Percentiles rank a stretch among this genome's conserved stretches.
phyloP scores from a whole-genome alignment of 1,140 invertebrate genomes.

The Orius laevigatus region DNA sequence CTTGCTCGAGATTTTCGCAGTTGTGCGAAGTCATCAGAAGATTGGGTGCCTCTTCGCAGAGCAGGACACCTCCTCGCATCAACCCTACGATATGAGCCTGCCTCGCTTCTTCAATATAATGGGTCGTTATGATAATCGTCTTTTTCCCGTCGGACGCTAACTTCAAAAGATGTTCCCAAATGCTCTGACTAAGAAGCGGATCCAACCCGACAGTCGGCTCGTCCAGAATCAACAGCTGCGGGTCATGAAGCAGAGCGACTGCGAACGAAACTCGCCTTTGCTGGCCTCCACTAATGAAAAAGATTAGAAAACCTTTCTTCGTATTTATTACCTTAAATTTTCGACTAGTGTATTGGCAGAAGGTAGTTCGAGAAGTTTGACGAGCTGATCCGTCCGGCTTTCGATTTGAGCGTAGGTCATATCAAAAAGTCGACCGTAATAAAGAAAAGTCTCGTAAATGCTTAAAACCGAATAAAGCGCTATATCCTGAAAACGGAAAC shows the following conservation, averaged over 20 bases:
- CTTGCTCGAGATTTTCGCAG: constrained; percentile 51
- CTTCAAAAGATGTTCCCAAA: constrained; percentile 41
- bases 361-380: constrained; percentile 56
- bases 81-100: constrained; percentile 50
- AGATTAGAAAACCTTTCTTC: too few species aligned
- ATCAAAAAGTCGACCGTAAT: constrained; percentile 76
- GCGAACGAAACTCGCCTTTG: constrained; percentile 84
- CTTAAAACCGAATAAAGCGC: constrained; percentile 75
- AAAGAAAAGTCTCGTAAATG: constrained; percentile 66
- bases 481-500: constrained; percentile 59
- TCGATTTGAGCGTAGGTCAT: constrained; percentile 47
- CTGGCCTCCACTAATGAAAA: constrained; percentile 72
- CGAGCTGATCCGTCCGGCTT: constrained; percentile 48
- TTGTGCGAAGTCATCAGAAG: constrained; percentile 43
- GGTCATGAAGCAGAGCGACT: constrained; percentile 81
- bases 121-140: constrained; percentile 46
- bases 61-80: constrained; percentile 65
- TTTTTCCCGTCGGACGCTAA: constrained; percentile 31
- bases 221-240: constrained; percentile 81
- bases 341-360: constrained; percentile 31
- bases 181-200: constrained; percentile 48
- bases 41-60: constrained; percentile 69
- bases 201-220: constrained; percentile 91
- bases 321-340: constrained; percentile 20
- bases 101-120: constrained; percentile 48